Base-by-base conservation (phyloP, 2,113 vertebrate species). In the Stegastes partitus region DNA sequence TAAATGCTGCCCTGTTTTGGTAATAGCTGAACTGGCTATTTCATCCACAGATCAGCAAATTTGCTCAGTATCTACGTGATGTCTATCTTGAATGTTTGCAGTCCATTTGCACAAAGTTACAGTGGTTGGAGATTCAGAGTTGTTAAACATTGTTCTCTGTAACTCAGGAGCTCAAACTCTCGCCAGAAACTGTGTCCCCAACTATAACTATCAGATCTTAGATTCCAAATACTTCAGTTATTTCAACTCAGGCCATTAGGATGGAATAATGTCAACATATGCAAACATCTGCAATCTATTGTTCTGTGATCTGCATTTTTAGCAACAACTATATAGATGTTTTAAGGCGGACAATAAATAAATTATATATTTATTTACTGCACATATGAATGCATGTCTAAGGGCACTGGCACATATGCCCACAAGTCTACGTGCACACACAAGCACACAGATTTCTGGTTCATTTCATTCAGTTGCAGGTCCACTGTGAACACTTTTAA, bases 1-100 rank as follows among this genome's bases (percentile, higher is more conserved):
- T 90, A 92, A 93, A 89, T 55, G 84, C 10, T 84, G 39, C 55
- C 87, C 72, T 82, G 87, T 91, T 93, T 87, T 83, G 84, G 77
- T 92, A 93, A 91, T 93, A 49, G 88, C 86, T 66, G 79, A 76
- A 83, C 68, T 78, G 89, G 77, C 67, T 67, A 83, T 88, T 90
- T 84, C 81, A 82, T 86, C 74, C 74, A 78, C 77, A 55, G 66
- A 81, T 91, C 78, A 85, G 70, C 86, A 78, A 76, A 83, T 78
- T 85, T 71, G 77, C 63, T 85, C 61, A 19, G 74, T 86, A 91
- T 87, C 91, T 76, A 5, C 4, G 5, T 34, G 91, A 93, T 93
- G 79, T 88, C 19, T 90, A 93, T 93, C 89, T 87, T 14, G 53
- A 79, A 61, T 63, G 77, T 90, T 89, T 71, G 86, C 84, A 89